Base-by-base conservation (phyloP, 2,888 invertebrate genomes). In the Sesia apiformis region DNA sequence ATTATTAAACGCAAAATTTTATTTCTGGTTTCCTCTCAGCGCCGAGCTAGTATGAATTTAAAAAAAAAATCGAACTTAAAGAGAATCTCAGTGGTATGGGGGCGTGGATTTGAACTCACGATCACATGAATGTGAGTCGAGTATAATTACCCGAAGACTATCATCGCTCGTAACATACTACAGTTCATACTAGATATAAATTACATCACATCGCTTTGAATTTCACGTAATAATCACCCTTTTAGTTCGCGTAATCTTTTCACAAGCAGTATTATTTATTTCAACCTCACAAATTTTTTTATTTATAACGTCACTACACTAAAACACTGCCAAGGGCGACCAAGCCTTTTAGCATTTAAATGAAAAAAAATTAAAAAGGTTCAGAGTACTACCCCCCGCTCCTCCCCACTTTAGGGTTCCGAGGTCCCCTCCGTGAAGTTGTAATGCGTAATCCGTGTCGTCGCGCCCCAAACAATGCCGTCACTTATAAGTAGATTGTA, bases 401-500 rank as follows among this genome's bases (percentile, higher is more conserved):
- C n/a, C n/a, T n/a, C 7, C 53, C 52, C 56, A 51, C 49, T n/a
- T n/a, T n/a, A 53, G 43, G 56, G 56, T 39, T 53, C 50, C 4
- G 57, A 4, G 40, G 53, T 41, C 23, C 55, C 49, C 60, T 67
- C 62, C 39, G 56, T 56, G 8, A 70, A 71, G 63, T 70, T 65
- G 58, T 70, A 71, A 71, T 71, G 68, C 62, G 59, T 58, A 61
- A 71, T 59, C 58, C 67, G 50, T 71, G 71, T 71, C 57, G 59
- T 23, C 46, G 46, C 55, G 50, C 52, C 52, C 51, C 53, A 54
- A 62, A 68, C 60, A 65, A 64, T 61, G 56, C 52, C 58, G 53
- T 53, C 57, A 43, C 23, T 46, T 23, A 46, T 23, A 46, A 23
- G 23, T 23, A 23, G 23, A 2, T 23, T 23, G 23, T 23, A 23